Evolutionary conservation across 2,113 vertebrate genomes (phyloP).

Genomic region (Tylochromis polylepis): DNA sequence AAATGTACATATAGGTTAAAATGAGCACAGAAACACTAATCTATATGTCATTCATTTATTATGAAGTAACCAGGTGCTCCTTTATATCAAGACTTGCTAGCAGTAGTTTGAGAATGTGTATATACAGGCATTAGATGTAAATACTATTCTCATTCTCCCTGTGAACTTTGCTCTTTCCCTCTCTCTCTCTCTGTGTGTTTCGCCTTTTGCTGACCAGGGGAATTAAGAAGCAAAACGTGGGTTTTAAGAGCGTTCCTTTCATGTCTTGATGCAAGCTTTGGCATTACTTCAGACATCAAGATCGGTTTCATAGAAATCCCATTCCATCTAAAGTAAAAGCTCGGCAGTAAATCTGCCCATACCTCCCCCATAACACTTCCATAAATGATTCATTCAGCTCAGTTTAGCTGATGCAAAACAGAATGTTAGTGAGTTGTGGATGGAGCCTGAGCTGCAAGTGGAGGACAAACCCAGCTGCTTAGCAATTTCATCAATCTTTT

Average conservation of each 20-base stretch:
- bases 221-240: constrained; percentile 68
- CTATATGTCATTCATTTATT: neutral
- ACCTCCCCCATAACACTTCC: constrained; percentile 71
- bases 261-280: constrained; percentile 71
- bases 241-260: constrained; percentile 68
- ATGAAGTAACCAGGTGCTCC: neutral
- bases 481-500: constrained; percentile 60
- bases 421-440: constrained; percentile 68
- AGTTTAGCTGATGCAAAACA: constrained; percentile 77
- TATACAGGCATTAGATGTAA: constrained; percentile 21
- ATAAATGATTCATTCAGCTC: constrained; percentile 75
- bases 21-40: neutral
- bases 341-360: constrained; percentile 71
- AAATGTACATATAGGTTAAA: neutral
- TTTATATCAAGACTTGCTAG: neutral
- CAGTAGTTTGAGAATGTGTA: neutral
- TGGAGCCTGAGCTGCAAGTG: constrained; percentile 41
- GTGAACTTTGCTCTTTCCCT: neutral
- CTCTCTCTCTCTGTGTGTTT: neutral
- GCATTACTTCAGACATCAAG: constrained; percentile 71
- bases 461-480: constrained; percentile 52
- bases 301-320: constrained; percentile 72
- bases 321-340: constrained; percentile 71
- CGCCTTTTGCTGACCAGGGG: constrained; percentile 60
- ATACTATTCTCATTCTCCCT: constrained; percentile 14